Conservation (phyloP, 2,888 invertebrate species). For the Aphidoletes aphidimyza region DNA sequence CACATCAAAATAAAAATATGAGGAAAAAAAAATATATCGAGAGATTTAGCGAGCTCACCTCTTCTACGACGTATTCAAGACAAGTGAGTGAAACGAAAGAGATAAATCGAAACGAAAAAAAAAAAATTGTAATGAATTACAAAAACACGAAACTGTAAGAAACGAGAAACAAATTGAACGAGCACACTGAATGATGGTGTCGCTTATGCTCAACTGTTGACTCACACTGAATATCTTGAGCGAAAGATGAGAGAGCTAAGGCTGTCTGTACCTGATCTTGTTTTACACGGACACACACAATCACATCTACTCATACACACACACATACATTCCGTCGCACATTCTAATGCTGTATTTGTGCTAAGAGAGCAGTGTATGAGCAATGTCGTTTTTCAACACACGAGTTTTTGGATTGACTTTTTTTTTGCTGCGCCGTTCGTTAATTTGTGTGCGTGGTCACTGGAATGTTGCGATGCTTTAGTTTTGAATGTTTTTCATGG, state of each 20-base stretch:
- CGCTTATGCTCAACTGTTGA: not conserved
- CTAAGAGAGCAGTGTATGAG: not conserved
- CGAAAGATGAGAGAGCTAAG: not conserved
- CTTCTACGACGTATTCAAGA: not conserved
- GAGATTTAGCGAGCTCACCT: not conserved
- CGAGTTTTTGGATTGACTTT: too few species aligned
- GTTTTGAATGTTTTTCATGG: too few species aligned
- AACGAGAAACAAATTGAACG: not conserved
- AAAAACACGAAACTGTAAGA: not conserved
- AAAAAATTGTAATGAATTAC: not conserved
- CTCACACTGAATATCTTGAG: conserved; percentile 10
- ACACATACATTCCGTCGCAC: not conserved
- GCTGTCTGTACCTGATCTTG: conserved; percentile 25
- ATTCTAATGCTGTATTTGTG: not conserved
- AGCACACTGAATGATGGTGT: not conserved
- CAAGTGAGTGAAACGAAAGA: not conserved
- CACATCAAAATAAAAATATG: not conserved
- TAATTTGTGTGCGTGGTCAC: too few species aligned
- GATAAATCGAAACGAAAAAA: conserved; percentile 9
- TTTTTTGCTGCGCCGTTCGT: too few species aligned
- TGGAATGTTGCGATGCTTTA: too few species aligned
- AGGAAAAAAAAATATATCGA: not conserved
- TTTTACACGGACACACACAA: conserved; percentile 25
- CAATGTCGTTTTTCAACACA: too few species aligned
- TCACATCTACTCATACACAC: not conserved